Base-by-base conservation (phyloP, 1,140 invertebrate genomes). In the Halesus radiatus region DNA sequence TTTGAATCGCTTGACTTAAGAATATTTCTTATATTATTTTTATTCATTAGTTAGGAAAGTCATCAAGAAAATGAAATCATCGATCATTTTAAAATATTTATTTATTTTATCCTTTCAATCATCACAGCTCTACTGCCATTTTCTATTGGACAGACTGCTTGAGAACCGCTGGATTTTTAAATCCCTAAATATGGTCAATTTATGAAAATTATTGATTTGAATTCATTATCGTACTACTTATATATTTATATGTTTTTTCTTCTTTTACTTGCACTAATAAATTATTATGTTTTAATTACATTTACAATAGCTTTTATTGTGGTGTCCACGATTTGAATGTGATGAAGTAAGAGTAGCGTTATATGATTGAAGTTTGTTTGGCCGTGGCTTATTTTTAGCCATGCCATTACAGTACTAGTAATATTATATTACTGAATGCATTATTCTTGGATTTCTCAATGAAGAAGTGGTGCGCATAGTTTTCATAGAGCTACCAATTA, bases 281-380 rank as follows among this genome's bases (percentile, higher is more conserved):
- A 56, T 73, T 26, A 74, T 22, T 79, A 26, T 75, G 32, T 75
- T 75, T 56, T 79, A 10, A 74, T 58, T 62, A 79, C 52, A 52
- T 74, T 73, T 79, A 60, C 26, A 62, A 56, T 74, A 64, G 66
- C 66, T 74, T 74, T 64, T 64, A 74, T 74, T 79, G 78, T 79
- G 78, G 70, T 74, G 78, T 79, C 78, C 77, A 79, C 72, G 70
- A 73, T 64, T 74, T 79, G 78, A 79, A 79, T 79, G 78, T 79
- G 77, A 72, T 66, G 62, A 79, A 62, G 45, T 75, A 74, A 79
- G 53, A 75, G 20, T 75, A 60, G 54, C 22, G 18, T 56, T 22
- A 23, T 26, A 18, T 54, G 20, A 72, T 72, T 20, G 68, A 72
- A 72, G 68, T 45, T 32, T 66, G 29, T 54, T 58, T 56, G n/a